Base-by-base conservation (phyloP, 2,797 vertebrate species). In the Graptemys geographica region DNA sequence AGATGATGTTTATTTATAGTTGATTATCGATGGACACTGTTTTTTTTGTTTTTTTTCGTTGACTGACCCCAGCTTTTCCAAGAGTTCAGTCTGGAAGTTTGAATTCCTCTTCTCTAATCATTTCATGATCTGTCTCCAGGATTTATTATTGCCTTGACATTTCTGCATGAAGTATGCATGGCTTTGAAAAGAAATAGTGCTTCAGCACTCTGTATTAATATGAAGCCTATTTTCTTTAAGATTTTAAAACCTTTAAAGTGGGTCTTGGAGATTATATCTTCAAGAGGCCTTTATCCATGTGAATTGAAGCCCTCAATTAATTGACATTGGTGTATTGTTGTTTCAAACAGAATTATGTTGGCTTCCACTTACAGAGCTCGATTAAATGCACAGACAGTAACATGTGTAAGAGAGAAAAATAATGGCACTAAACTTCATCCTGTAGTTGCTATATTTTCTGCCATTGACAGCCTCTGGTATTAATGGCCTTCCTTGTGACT, bases 1-100 rank as follows among this genome's bases (percentile, higher is more conserved):
- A 86, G 90, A 78, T 88, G 95, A 93, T 18, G 21, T 85, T 91
- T 84, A 82, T 95, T 96, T 95, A 65, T 92, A 53, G 88, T 96
- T 94, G 88, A 84, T 90, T 88, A 86, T 62, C 86, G 78, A 91
- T 84, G 89, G 74, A 87, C 49, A 6, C 47, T 55, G 55, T 44
- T 13, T 13, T 5, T 69, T 84, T 5, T 41, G 41, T 79, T 81
- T 74, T 55, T 55, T 65, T 94, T 95, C 44, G 95, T 91, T 96
- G 88, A 91, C 86, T 96, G 95, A 86, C 90, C 89, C 95, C 92
- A 93, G 79, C 89, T 96, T 94, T 96, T 93, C 69, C 86, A 84
- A 89, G 95, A 95, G 89, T 88, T 96, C 89, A 89, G 1, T 86
- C 79, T 85, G 88, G 87, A 96, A 87, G 86, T 72, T 25, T 91